Evolutionary conservation across 1,140 invertebrate genomes (phyloP).

Genomic region (Euwallacea fornicatus): DNA sequence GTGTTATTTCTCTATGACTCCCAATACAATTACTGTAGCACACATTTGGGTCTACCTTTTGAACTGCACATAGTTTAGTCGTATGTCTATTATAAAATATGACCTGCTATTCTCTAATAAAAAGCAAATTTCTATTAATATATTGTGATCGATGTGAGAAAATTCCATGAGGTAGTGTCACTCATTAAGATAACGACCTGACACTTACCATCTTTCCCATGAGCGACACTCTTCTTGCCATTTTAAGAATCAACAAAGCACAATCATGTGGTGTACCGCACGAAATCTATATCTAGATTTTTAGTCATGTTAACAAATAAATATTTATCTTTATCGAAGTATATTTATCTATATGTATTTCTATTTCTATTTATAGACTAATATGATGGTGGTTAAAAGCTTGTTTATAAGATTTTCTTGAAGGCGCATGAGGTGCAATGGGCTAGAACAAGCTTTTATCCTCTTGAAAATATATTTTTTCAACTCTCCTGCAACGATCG

Average conservation of each 20-base stretch:
- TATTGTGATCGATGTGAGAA: slow-evolving; percentile 51
- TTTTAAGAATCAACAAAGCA: slow-evolving; percentile 38
- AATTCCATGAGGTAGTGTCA: slow-evolving; percentile 39
- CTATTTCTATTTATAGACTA: slow-evolving; percentile 17
- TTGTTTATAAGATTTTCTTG: slow-evolving; percentile 4
- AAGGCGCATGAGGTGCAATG: neutral
- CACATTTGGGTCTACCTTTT: no score
- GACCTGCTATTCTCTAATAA: no score
- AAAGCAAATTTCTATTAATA: neutral
- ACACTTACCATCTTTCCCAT: slow-evolving; percentile 45
- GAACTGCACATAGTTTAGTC: no score
- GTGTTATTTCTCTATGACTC: slow-evolving; percentile 36
- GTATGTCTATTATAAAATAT: no score
- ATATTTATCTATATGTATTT: slow-evolving; percentile 29
- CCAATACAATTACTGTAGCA: slow-evolving; percentile 47
- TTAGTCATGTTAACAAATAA: slow-evolving; percentile 23
- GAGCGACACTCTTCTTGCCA: slow-evolving; percentile 36
- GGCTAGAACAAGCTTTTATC: neutral
- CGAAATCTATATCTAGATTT: slow-evolving; percentile 26
- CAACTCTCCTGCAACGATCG: slow-evolving; percentile 24
- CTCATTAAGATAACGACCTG: slow-evolving; percentile 52
- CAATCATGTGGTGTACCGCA: slow-evolving; percentile 44
- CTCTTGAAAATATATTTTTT: slow-evolving; percentile 21
- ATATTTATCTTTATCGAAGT: slow-evolving; percentile 27
- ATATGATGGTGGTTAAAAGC: neutral